Evolutionary conservation across 53 echinoderm and acorn worm species (phyloP), one percentile per base, ranked within the genome.

Genomic region (Paelopatides confundens): DNA sequence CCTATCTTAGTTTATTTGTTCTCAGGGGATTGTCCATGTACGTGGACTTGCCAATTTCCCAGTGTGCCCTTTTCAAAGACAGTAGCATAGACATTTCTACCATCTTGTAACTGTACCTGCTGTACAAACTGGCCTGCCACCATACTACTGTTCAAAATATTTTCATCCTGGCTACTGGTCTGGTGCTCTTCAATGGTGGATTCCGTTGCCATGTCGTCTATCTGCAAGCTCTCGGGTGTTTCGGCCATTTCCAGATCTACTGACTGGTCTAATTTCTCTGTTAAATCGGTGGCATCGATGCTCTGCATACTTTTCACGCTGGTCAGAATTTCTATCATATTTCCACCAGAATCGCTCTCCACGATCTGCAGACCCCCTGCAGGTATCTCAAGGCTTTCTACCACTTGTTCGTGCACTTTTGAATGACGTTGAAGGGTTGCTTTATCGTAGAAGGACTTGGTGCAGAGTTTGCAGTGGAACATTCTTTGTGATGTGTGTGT

Each of bases 31-130:
- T 53, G 31, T 0, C 48, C 79, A 79, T 79, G 79, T 31, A 79
- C 79, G n/a, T 83, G 84, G 15, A 83, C 84, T 24, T 83, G 84
- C 84, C 84, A 83, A 30, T 83, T 83, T 6, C 84, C 84, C 24
- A 65, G 38, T 21, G 65, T 35, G 28, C 84, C 84, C 37, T 83
- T 83, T 27, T 83, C 84, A 38, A 63, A 83, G 1, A 83, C 84
- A 23, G 84, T 83, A 0, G 84, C 84, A 39, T 64, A 83, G 26
- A 83, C 84, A 65, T 38, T 63, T 11, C 84, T n/a, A 9, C 84
- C 84, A 65, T 83, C 84, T 38, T 83, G 84, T 0, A 83, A 40
- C 30, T 83, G 84, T 11, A 83, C 84, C 40, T 83, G 84, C 40
- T 83, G 84, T 46, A 83, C 63, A 63, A 83, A 64, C 40, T 63